Evolutionary conservation across 2,888 invertebrate genomes (phyloP).

Genomic region (Melanostoma scalare): DNA sequence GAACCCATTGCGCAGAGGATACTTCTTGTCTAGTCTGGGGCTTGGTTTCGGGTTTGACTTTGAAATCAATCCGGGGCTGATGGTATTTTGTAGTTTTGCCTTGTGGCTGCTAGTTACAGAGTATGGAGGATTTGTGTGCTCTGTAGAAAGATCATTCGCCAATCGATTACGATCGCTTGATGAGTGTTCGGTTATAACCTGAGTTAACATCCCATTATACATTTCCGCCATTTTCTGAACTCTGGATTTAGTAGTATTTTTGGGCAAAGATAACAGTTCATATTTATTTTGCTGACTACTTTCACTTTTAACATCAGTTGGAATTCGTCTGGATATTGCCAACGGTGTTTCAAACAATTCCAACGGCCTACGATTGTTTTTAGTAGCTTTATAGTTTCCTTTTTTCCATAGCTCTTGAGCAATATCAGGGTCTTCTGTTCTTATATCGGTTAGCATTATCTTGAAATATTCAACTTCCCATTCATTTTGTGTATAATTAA

Average conservation of each 20-base stretch:
- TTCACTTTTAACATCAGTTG: neutral
- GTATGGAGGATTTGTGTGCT: constrained; percentile 24
- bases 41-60: constrained; percentile 25
- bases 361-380: constrained; percentile 10
- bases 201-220: constrained; percentile 78
- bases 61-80: constrained; percentile 7
- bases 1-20: constrained; percentile 70
- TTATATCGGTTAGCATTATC: constrained; percentile 34
- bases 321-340: neutral
- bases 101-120: too few relatives aligned
- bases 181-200: constrained; percentile 75
- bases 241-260: constrained; percentile 68
- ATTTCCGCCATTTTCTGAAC: constrained; percentile 79
- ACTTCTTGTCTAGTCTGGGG: constrained; percentile 28
- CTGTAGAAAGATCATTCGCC: constrained; percentile 73
- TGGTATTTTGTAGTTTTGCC: neutral
- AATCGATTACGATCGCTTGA: constrained; percentile 73
- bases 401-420: constrained; percentile 47
- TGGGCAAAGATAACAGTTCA: constrained; percentile 23
- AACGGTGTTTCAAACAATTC: neutral
- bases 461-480: constrained; percentile 47
- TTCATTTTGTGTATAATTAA: constrained; percentile 21
- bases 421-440: constrained; percentile 60
- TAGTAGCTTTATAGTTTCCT: constrained; percentile 25
- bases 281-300: constrained; percentile 12